Base-by-base conservation (phyloP, 2,797 vertebrate species). In the Mus minutoides region DNA sequence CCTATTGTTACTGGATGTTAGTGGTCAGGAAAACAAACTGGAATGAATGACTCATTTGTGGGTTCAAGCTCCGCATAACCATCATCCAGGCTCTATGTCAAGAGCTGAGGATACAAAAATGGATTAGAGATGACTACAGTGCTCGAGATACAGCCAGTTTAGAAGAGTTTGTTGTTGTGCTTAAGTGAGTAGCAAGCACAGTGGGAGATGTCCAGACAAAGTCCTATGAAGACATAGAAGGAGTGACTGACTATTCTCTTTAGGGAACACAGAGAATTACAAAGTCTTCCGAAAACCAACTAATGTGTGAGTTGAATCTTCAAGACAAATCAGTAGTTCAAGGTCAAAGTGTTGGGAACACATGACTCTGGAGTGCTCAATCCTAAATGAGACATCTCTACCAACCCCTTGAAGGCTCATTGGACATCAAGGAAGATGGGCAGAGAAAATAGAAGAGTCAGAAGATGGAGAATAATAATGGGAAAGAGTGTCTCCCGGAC, bases 31-130 rank as follows among this genome's bases (percentile, higher is more conserved):
- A 96, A 24, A 88, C 92, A 31, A 92, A 78, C 37, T 69, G 16
- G 91, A 89, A 82, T 58, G 37, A 76, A 88, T 71, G n/a, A 92
- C 92, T 91, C 43, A 94, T 64, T 62, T 31, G 3, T 76, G 73
- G 24, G 17, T 88, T 94, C 92, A 64, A 84, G 49, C 64, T 80
- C 43, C 31, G 34, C 21, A 46, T n/a, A 69, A 71, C 88, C 84
- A 91, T 91, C 2, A 10, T 71, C 94, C 78, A 94, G 86, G 87
- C 49, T 56, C 58, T 17, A 6, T 87, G 60, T 95, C 85, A 79
- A 75, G 26, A 83, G 22, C 9, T 64, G 31, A 34, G 76, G 60
- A 75, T 58, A 88, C 56, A 88, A 56, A 90, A n/a, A 6, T 13
- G 22, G 8, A 77, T 88, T 40, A 79, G 29, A 75, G 4, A 24